Base-by-base conservation (phyloP, 2,113 vertebrate genomes). In the Istiophorus platypterus region DNA sequence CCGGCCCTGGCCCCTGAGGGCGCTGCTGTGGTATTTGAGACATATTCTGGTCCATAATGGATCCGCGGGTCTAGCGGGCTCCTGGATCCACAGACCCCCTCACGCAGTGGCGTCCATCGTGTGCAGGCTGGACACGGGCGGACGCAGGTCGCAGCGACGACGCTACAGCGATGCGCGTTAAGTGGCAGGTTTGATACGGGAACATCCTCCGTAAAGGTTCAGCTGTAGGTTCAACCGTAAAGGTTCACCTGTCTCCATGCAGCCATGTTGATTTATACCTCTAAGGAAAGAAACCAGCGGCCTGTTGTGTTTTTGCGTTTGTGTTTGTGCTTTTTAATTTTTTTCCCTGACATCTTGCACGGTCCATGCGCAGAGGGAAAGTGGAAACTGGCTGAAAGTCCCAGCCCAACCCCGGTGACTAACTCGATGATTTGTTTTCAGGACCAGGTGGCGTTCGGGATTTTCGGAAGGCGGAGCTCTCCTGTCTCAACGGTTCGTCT, bases 101-200 rank as follows among this genome's bases (percentile, higher is more conserved):
- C 29, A 22, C 8, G 7, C 18, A 56, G 52, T 13, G 14, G 20
- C 14, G 4, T 29, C 1, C 20, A 17, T 15, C 41, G 11, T 51
- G 12, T 59, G 42, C 27, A 34, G 39, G 31, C 24, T 42, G 68
- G 15, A 12, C 11, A 52, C 37, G 17, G 24, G 45, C 64, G 39
- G 18, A 86, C 75, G 18, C 86, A 75, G 76, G 84, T 89, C 76
- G 85, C 29, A 41, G 29, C 31, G n/a, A 82, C 79, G 78, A 85
- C 66, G 79, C 58, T 72, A 31, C 51, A 64, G 34, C 81, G 84
- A 81, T 76, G 66, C 52, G 58, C 37, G 15, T 45, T 75, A 78
- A 81, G 45, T 76, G 56, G 67, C 22, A 7, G 31, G 64, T 71
- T 39, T 81, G 8, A 65, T 63, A 5, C 47, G 14, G 15, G 5